Evolutionary conservation across 2,113 vertebrate genomes (phyloP), one percentile per base, ranked within the genome.

Genomic region (Mormoops blainvillei): DNA sequence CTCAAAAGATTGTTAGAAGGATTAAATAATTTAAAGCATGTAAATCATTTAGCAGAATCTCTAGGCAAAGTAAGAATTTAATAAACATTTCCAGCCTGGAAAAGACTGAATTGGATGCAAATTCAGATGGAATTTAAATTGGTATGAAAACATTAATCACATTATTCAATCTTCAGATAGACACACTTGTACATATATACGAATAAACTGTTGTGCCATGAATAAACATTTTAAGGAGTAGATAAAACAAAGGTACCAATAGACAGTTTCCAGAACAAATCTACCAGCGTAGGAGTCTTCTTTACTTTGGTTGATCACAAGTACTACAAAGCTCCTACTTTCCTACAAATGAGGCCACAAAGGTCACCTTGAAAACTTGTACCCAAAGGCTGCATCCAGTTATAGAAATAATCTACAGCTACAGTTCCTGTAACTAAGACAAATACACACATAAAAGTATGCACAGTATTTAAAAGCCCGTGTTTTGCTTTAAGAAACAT

Each of bases 21-120:
- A 84, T 83, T 87, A 89, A 95, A 81, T 91, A 90, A 89, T n/a
- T 97, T 86, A 73, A 96, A 94, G 83, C 61, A 77, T 74, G 68
- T 87, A 87, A 74, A 96, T 65, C 82, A 95, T 80, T 94, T 70
- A 96, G 45, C 38, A 85, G 33, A 61, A 24, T 97, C 88, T 94
- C 61, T 61, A 89, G 31, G 54, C 43, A 89, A 94, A 94, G 33
- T 83, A 82, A 95, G 58, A 96, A 96, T 58, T 89, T 63, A 90
- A 48, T 56, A 91, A 94, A 90, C 22, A 94, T 82, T 68, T 71
- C n/a, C 70, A 87, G n/a, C 54, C 61, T 92, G 24, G 20, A 84
- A 91, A 84, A 74, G 33, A 78, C 26, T 92, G 41, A 96, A 92
- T 6, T 76, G 38, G n/a, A 95, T 33, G 18, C 52, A 56, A 94